Conservation (phyloP, 92 coral and sea anemone species). For the Phenganax stokvisi region DNA sequence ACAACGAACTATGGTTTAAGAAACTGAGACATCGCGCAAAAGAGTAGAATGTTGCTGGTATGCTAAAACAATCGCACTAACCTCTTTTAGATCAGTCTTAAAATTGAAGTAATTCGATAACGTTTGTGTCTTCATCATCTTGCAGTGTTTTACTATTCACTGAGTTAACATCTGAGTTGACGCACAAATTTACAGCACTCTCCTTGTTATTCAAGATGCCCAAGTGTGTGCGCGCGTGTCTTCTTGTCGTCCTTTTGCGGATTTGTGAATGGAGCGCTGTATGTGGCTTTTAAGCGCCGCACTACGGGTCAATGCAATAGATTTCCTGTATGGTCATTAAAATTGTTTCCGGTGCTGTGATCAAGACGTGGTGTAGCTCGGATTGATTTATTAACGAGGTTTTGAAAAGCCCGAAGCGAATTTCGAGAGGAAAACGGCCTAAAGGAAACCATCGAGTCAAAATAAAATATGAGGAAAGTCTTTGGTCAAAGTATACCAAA, state of each 20-base stretch:
- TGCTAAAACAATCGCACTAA: neutral
- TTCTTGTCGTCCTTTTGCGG: neutral
- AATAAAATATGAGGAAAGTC: neutral
- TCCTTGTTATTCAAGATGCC: neutral
- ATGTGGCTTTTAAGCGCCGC: neutral
- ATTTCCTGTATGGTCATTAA: neutral
- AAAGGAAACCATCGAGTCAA: neutral
- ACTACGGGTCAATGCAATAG: neutral
- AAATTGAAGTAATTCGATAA: slow-evolving; percentile 38
- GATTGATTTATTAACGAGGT: too few species aligned
- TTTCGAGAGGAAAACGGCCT: neutral
- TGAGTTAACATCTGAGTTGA: neutral
- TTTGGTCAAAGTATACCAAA: too few species aligned
- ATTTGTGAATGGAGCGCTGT: neutral
- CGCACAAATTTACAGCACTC: neutral
- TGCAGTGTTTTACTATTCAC: neutral
- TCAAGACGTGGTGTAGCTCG: too few species aligned
- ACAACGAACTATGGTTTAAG: too few species aligned
- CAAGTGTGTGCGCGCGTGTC: neutral
- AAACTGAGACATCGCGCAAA: too few species aligned
- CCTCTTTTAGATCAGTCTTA: slow-evolving; percentile 35
- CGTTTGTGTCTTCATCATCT: slow-evolving; percentile 32
- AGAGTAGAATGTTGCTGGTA: too few species aligned
- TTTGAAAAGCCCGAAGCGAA: neutral
- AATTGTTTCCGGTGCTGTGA: neutral